Evolutionary conservation across 1,140 invertebrate genomes (phyloP).

Genomic region (Listronotus bonariensis): DNA sequence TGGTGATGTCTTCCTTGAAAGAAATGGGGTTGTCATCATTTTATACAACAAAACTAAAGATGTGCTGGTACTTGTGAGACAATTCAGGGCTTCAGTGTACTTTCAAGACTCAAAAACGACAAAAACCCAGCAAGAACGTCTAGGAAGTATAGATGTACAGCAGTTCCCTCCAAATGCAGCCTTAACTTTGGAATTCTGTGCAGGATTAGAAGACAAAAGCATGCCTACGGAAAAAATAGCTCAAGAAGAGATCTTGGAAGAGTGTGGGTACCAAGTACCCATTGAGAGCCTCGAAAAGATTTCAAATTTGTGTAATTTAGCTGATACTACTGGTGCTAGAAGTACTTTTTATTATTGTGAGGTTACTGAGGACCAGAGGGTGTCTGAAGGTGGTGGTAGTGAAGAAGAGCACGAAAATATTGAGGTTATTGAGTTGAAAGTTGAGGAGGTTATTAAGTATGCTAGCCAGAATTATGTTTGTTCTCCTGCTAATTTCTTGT

Average conservation of each 20-base stretch:
- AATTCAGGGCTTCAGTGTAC: slow-evolving; percentile 87
- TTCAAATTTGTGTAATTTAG: slow-evolving; percentile 72
- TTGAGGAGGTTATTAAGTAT: slow-evolving; percentile 72
- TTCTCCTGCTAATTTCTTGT: slow-evolving; percentile 81
- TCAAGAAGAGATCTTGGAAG: slow-evolving; percentile 86
- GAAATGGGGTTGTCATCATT: slow-evolving; percentile 80
- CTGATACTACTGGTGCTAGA: slow-evolving; percentile 71
- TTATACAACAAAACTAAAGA: slow-evolving; percentile 80
- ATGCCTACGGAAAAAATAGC: slow-evolving; percentile 78
- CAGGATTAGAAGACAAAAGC: slow-evolving; percentile 91
- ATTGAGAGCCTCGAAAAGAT: slow-evolving; percentile 66
- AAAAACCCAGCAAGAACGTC: slow-evolving; percentile 58
- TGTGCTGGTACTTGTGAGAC: slow-evolving; percentile 83
- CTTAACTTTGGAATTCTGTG: slow-evolving; percentile 89
- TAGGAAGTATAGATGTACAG: slow-evolving; percentile 65
- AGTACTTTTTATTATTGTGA: slow-evolving; percentile 89
- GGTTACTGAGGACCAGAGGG: slow-evolving; percentile 88
- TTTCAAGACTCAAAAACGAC: slow-evolving; percentile 64
- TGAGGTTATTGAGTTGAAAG: slow-evolving; percentile 86
- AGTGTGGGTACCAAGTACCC: slow-evolving; percentile 91
- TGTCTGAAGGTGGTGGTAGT: slow-evolving; percentile 61
- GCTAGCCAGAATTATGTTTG: slow-evolving; percentile 65
- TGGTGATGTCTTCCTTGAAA: slow-evolving; percentile 70
- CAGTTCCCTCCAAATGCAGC: slow-evolving; percentile 76
- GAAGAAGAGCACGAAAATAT: slow-evolving; percentile 56